These are phyloP conservation scores for Lepilemur ruficaudatus DNA, from an alignment of 2,797 vertebrate species.

Conservation along the genomic window DNA sequence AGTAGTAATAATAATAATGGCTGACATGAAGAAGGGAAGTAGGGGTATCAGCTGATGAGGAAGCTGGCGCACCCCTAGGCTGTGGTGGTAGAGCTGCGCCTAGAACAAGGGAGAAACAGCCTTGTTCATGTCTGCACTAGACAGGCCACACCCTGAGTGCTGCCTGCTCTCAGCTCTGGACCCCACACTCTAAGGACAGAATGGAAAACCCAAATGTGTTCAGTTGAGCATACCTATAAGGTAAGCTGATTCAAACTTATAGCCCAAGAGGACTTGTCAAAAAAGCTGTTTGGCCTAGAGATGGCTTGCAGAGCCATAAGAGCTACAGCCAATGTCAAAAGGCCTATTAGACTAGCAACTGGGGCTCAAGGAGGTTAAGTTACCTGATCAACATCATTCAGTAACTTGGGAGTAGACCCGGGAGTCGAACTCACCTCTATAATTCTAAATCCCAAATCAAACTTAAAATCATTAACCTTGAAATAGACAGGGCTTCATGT, in stretches of 20 bases:
- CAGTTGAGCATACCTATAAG: background rate
- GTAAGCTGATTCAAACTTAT: background rate
- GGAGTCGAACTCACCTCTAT: background rate
- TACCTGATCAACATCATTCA: background rate
- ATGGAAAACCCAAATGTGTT: background rate
- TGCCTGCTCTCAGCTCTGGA: background rate
- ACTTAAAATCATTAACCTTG: background rate
- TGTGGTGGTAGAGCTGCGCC: background rate
- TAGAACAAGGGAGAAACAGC: background rate
- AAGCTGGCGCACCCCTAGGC: background rate
- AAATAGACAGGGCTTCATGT: background rate
- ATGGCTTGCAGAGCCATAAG: background rate
- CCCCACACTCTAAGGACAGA: background rate
- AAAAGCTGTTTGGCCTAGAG: background rate
- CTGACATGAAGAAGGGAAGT: background rate
- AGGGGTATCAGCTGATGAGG: background rate
- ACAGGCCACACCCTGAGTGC: background rate
- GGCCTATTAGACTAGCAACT: background rate
- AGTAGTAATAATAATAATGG: background rate
- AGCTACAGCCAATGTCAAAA: background rate
- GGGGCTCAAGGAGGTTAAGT: background rate
- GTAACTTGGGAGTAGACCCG: background rate
- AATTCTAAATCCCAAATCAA: slow-evolving; percentile 8
- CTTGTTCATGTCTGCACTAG: background rate
- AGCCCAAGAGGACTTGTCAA: background rate